A percentile compares a stretch with the other conserved stretches of the same genome.
These are phyloP conservation scores for Monopterus albus DNA, from an alignment of 2,113 vertebrate species.

Conservation along the genomic window DNA sequence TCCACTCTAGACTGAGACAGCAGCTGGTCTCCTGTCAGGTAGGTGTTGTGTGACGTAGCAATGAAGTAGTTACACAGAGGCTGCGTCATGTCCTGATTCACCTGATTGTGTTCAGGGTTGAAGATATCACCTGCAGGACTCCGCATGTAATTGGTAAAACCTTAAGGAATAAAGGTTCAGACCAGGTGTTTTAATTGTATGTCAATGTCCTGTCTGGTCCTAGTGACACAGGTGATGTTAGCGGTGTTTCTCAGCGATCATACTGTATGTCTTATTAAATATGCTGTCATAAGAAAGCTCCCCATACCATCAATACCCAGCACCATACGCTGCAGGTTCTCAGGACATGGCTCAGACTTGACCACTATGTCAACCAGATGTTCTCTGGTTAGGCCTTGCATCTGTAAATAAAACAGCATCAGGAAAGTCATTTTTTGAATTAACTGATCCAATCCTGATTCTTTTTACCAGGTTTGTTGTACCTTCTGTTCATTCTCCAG, in stretches of 20 bases:
- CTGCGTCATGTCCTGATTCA: slow-evolving; percentile 93
- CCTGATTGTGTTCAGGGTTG: slow-evolving; percentile 89
- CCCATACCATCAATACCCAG: slow-evolving; percentile 93
- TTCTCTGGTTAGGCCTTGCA: slow-evolving; percentile 86
- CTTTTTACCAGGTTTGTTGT: background rate
- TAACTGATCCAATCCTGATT: background rate
- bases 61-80: slow-evolving; percentile 93
- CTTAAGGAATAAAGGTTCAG: slow-evolving; percentile 65
- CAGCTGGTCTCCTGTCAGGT: slow-evolving; percentile 95
- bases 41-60: slow-evolving; percentile 96
- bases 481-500: slow-evolving; percentile 95
- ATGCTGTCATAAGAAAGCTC: background rate
- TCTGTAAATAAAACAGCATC: slow-evolving; percentile 74
- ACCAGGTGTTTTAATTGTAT: background rate
- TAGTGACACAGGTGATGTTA: background rate
- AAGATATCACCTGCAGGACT: slow-evolving; percentile 93
- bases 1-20: slow-evolving; percentile 94
- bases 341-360: slow-evolving; percentile 91
- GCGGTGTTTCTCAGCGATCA: background rate
- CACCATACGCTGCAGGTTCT: slow-evolving; percentile 86
- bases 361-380: slow-evolving; percentile 87
- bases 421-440: background rate
- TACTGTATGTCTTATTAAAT: background rate
- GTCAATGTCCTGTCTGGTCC: background rate
- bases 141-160: slow-evolving; percentile 93